These are phyloP conservation scores for Morphnarchus princeps DNA, from an alignment of 2,113 vertebrate genomes.

Conservation along the genomic window DNA sequence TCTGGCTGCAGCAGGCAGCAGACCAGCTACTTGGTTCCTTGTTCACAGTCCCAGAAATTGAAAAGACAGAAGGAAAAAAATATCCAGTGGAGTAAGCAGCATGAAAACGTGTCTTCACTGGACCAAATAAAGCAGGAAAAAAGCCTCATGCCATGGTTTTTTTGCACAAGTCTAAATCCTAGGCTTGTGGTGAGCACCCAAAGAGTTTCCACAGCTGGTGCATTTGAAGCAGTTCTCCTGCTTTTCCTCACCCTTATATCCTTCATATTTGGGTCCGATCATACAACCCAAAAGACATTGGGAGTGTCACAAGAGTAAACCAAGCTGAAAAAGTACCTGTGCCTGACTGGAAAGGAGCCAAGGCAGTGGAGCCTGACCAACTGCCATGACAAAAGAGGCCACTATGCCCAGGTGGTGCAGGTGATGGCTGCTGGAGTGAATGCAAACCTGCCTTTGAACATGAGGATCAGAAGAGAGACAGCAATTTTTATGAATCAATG, in stretches of 20 bases:
- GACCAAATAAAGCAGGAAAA: neutral
- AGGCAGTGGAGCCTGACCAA: rapidly evolving
- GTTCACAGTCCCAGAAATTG: neutral
- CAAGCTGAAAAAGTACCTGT: neutral
- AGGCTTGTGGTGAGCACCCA: rapidly evolving
- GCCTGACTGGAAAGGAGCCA: neutral
- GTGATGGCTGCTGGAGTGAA: neutral
- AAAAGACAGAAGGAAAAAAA: neutral
- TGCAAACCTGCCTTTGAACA: neutral
- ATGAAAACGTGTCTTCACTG: neutral
- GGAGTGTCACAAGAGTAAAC: neutral
- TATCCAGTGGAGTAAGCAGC: neutral
- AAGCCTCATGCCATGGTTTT: rapidly evolving
- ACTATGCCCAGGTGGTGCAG: rapidly evolving
- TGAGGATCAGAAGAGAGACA: neutral
- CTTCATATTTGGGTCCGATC: neutral
- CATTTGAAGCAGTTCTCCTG: neutral
- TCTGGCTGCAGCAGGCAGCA: neutral
- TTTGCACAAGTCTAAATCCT: neutral
- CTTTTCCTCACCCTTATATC: neutral
- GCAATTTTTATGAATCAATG: neutral
- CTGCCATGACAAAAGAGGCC: rapidly evolving
- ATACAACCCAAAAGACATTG: rapidly evolving
- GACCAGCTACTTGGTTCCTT: neutral
- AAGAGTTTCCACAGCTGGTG: neutral